Evolutionary conservation across 2,888 invertebrate species (phyloP), one percentile per base, ranked within the genome.

Genomic region (Ptychoptera contaminata): DNA sequence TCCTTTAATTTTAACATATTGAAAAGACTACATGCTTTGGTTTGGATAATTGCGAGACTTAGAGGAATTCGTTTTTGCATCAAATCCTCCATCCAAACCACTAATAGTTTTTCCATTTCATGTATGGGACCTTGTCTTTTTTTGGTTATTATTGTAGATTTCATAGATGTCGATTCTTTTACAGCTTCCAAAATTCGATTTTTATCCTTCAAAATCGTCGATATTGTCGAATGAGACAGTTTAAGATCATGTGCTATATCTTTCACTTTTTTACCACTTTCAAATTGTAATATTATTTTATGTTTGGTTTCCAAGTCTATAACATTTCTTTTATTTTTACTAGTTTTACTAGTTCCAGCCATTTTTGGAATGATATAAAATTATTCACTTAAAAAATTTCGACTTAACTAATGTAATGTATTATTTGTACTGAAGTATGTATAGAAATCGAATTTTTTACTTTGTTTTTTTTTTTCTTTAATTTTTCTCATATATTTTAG

Each of bases 1-100:
- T 38, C 38, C 38, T 38, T 38, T 38, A 38, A 38, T 38, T 38
- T 38, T 38, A 38, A 16, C 38, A 38, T 38, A 38, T 16, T 38
- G 23, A 38, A 38, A 38, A 38, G 38, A 38, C 38, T 38, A 38
- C 16, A 38, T 38, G 38, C 38, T 38, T 38, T 38, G 38, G 38
- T 38, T 38, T 16, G 38, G 15, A 16, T 38, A 16, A 16, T 38
- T n/a, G n/a, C n/a, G n/a, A n/a, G n/a, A n/a, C n/a, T n/a, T n/a
- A n/a, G n/a, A n/a, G n/a, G n/a, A n/a, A n/a, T n/a, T n/a, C n/a
- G n/a, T n/a, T n/a, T n/a, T n/a, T n/a, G n/a, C n/a, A n/a, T n/a
- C n/a, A n/a, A 37, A 37, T 37, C 37, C 23, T 38, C 23, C n/a
- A 16, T 38, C 38, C 38, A 38, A 9, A 16, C 23, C n/a, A 38